phyloP scores from a whole-genome alignment of 2,113 vertebrate genomes.

The Sturnira hondurensis region DNA sequence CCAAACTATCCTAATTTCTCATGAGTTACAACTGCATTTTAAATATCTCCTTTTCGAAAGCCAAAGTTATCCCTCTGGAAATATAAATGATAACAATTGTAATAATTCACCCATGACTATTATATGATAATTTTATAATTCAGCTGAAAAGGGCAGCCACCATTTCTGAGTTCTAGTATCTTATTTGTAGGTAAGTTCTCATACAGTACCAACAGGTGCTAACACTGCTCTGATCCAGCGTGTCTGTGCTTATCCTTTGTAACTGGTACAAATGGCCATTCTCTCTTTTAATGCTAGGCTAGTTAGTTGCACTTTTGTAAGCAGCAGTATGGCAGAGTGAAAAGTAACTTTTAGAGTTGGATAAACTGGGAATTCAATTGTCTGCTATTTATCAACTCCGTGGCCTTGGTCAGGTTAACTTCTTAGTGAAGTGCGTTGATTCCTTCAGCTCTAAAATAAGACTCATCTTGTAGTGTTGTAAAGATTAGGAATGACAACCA shows the following conservation, averaged over 20 bases:
- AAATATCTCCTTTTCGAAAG: constrained; percentile 13
- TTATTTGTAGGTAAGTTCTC: background rate
- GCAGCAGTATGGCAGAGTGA: background rate
- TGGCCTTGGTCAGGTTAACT: background rate
- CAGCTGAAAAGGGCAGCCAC: background rate
- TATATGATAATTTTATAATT: background rate
- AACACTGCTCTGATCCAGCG: background rate
- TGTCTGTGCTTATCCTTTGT: background rate
- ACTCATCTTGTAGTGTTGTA: background rate
- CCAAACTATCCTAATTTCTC: background rate
- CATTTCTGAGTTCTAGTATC: background rate
- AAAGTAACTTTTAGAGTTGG: background rate
- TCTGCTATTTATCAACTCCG: background rate
- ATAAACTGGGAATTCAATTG: background rate
- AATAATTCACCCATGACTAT: background rate
- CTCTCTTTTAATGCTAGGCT: background rate
- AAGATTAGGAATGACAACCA: background rate
- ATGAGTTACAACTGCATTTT: background rate
- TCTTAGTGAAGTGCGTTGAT: background rate
- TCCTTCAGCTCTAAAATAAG: background rate
- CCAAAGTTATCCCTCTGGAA: background rate
- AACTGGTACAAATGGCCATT: background rate
- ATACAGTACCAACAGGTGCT: background rate
- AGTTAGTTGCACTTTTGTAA: background rate
- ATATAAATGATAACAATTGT: background rate